Conservation (phyloP, 2,797 vertebrate species). For the Anguilla megastoma region DNA sequence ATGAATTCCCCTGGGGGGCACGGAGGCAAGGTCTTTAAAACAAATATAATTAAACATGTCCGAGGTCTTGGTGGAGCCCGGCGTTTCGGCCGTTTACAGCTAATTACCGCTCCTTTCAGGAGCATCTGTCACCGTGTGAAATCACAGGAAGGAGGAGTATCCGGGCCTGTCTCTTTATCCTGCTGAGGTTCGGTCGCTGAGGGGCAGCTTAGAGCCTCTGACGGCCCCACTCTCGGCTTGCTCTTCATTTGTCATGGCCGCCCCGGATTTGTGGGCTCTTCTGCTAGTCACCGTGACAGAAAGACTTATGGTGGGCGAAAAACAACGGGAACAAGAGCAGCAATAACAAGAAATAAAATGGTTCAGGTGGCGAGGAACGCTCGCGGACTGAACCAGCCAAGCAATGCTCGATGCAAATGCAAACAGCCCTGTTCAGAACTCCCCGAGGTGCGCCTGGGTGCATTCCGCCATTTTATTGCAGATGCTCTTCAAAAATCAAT, state of each 20-base stretch:
- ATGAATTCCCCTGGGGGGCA: conserved; percentile 59
- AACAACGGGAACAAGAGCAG: not conserved
- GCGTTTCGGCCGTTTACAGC: conserved; percentile 63
- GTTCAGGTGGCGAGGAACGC: not conserved
- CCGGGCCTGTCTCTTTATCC: not conserved
- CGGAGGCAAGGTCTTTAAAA: conserved; percentile 66
- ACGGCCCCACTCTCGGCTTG: not conserved
- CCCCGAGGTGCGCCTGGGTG: not conserved
- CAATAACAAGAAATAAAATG: not conserved
- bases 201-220: not conserved
- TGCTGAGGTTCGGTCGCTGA: not conserved
- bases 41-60: conserved; percentile 70
- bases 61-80: conserved; percentile 59
- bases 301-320: not conserved
- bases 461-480: not conserved
- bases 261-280: not conserved
- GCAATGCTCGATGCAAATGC: not conserved
- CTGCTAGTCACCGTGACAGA: not conserved
- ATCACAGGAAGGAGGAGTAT: not conserved
- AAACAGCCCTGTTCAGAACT: not conserved
- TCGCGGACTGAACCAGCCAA: not conserved
- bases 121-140: conserved; percentile 4
- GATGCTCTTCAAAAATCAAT: conserved; percentile 16
- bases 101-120: conserved; percentile 61
- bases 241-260: not conserved